These are phyloP conservation scores for Aleiodes leptofemur DNA, from an alignment of 2,888 invertebrate genomes.

Conservation along the genomic window DNA sequence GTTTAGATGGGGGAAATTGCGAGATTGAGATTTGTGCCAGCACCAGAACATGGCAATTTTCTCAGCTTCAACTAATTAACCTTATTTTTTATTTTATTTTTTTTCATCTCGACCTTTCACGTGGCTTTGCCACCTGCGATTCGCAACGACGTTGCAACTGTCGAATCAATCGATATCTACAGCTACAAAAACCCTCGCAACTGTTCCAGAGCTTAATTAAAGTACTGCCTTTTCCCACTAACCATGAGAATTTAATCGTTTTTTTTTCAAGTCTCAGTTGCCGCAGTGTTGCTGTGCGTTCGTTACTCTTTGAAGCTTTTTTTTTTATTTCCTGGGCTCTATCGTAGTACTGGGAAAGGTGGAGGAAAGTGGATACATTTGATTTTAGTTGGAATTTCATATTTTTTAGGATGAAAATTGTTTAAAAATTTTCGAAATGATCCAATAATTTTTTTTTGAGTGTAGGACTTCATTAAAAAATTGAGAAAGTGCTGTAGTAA, in stretches of 20 bases:
- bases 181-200: slow-evolving; percentile 5
- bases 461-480: not conserved
- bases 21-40: not conserved
- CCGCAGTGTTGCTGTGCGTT: not conserved
- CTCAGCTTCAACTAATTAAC: slow-evolving; percentile 21
- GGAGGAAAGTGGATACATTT: not conserved
- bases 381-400: no score
- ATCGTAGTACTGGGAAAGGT: not conserved
- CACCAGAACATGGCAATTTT: not conserved
- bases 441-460: not conserved
- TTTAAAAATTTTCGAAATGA: no score
- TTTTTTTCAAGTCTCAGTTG: not conserved
- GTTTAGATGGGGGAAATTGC: not conserved
- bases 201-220: slow-evolving; percentile 16
- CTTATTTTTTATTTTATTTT: not conserved
- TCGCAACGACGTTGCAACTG: slow-evolving; percentile 10
- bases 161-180: slow-evolving; percentile 29
- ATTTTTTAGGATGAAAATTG: no score
- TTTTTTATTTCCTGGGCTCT: not conserved
- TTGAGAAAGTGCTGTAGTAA: not conserved
- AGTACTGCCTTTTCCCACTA: slow-evolving; percentile 7
- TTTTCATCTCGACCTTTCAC: not conserved
- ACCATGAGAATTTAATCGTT: slow-evolving; percentile 6
- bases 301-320: not conserved
- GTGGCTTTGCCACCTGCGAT: slow-evolving; percentile 9